Percentiles rank a stretch among this genome's conserved stretches.
phyloP scores from a whole-genome alignment of 2,888 invertebrate species.

The Tinea trinotella region DNA sequence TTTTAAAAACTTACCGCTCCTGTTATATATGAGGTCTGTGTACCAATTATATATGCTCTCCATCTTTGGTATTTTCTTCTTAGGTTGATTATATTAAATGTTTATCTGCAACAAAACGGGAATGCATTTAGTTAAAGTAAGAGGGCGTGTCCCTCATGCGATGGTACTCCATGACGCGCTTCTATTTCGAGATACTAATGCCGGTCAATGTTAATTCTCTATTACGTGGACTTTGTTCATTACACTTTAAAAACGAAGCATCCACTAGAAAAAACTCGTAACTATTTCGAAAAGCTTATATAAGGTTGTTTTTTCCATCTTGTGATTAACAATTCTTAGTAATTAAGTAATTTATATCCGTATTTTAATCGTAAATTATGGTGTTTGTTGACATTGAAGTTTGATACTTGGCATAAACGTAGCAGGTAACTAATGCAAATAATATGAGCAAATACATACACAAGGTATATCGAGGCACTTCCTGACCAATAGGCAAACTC shows the following conservation, averaged over 20 bases:
- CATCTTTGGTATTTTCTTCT: conserved; percentile 64
- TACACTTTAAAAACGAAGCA: background rate
- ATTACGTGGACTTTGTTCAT: conserved; percentile 17
- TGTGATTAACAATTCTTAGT: too few relatives aligned
- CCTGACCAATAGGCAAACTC: background rate
- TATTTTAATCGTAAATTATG: background rate
- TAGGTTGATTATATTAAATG: conserved; percentile 36
- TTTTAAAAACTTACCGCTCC: conserved; percentile 73
- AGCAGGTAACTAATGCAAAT: conserved; percentile 4
- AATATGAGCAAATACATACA: background rate
- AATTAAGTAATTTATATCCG: conserved; percentile 1
- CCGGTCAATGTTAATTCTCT: conserved; percentile 21
- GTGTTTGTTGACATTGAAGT: conserved; percentile 6
- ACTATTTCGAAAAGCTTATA: background rate
- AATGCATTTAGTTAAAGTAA: background rate
- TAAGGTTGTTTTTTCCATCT: too few relatives aligned
- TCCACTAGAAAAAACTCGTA: background rate
- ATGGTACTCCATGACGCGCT: conserved; percentile 17
- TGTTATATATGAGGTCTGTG: conserved; percentile 80
- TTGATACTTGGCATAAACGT: conserved; percentile 3
- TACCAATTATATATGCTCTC: conserved; percentile 75
- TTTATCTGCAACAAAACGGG: conserved; percentile 54
- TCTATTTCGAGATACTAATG: conserved; percentile 26
- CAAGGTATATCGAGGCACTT: background rate
- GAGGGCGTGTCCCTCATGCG: conserved; percentile 3